Evolutionary conservation across 2,113 vertebrate genomes (phyloP), one percentile per base, ranked within the genome.

Genomic region (Cercopithecus mona): DNA sequence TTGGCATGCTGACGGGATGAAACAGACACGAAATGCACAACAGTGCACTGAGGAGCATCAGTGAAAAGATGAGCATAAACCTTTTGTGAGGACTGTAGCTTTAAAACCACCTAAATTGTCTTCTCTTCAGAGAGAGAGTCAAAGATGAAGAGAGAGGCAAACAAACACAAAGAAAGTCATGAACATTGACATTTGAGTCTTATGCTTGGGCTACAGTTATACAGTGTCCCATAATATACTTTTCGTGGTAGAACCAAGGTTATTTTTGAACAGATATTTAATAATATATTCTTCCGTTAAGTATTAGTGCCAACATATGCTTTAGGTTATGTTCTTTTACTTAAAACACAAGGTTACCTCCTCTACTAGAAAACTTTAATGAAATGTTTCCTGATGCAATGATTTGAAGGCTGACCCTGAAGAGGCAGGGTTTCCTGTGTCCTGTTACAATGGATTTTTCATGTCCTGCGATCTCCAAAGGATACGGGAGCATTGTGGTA

Each of bases 321-420:
- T 83, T 95, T 96, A 59, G n/a, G 38, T 40, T 94, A 61, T 57
- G 5, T 72, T 68, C 55, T 92, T 90, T 91, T 22, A 88, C 45
- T 55, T 12, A 43, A 88, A 97, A 94, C 23, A 38, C 12, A 76
- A 75, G 23, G 16, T 55, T 66, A 22, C 13, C 35, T 85, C 25
- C 85, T 70, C 30, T 78, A 20, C 40, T 68, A 76, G 57, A 57
- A 93, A 23, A 52, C n/a, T 30, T 66, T 25, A 88, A 35, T 72
- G 20, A 94, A 73, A 92, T 14, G 14, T 35, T 88, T 92, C 23
- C 50, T 73, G 25, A 2, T n/a, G 5, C 64, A 64, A 76, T 64
- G 17, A 73, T 73, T 20, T 66, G 17, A 73, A 75, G 52, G 10
- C 20, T 7, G 14, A 45, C 27, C 32, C 25, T n/a, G 20, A 50